A percentile compares a stretch with the other conserved stretches of the same genome.
These are phyloP conservation scores for Yponomeuta evonymella DNA, from an alignment of 2,888 invertebrate species.

Conservation along the genomic window DNA sequence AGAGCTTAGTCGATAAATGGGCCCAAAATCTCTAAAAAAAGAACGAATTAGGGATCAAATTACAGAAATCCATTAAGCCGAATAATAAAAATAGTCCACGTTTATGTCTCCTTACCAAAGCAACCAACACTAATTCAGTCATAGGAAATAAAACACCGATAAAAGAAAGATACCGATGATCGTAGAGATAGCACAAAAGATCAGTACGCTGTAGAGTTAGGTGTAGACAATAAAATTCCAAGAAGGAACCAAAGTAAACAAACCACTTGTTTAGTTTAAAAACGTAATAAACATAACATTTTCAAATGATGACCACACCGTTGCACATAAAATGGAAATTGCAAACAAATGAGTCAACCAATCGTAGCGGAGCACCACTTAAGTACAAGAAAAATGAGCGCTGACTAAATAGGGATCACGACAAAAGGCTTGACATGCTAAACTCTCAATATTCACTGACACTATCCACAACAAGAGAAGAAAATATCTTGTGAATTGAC, in stretches of 20 bases:
- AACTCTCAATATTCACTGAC: constrained; percentile 17
- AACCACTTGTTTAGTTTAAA: background rate
- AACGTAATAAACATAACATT: background rate
- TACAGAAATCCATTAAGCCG: constrained; percentile 71
- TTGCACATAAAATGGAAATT: background rate
- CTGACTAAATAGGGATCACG: constrained; percentile 15
- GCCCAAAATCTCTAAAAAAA: constrained; percentile 46
- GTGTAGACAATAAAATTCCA: background rate
- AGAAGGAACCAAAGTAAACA: background rate
- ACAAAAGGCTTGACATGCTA: constrained; percentile 16
- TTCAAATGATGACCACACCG: background rate
- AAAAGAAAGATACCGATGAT: constrained; percentile 32
- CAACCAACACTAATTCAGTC: constrained; percentile 51
- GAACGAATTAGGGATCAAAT: constrained; percentile 64
- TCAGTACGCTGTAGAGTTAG: constrained; percentile 7
- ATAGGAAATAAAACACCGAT: constrained; percentile 53
- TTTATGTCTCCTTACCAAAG: constrained; percentile 29
- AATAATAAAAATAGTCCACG: constrained; percentile 67
- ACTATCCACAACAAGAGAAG: constrained; percentile 22
- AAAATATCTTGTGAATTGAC: constrained; percentile 58
- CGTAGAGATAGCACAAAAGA: constrained; percentile 30
- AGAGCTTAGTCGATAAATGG: constrained; percentile 21
- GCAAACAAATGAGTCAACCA: constrained; percentile 1
- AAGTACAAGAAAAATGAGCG: background rate
- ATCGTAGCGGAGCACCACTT: background rate